Evolutionary conservation across 2,888 invertebrate genomes (phyloP), one percentile per base, ranked within the genome.

Genomic region (Xiphydria camelus): DNA sequence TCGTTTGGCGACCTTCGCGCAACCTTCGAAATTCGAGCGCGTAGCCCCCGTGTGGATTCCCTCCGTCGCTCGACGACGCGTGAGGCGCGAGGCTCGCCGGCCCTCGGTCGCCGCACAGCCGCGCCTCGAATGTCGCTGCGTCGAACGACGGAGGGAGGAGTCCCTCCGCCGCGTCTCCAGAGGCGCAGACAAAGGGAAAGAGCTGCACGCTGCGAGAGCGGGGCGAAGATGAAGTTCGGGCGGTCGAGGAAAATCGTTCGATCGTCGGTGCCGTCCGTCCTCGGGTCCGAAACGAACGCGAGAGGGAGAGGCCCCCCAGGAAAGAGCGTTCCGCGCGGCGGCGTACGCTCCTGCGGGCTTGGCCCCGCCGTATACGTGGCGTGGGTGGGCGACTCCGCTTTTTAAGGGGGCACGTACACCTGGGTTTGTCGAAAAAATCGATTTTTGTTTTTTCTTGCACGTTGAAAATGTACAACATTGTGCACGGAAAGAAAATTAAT

Each of bases 241-340:
- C n/a, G n/a, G n/a, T 68, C 64, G 73, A 69, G 73, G 73, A 73
- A 73, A 73, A 73, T 73, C 72, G 66, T 61, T 64, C 72, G 73
- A 73, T 73, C 73, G 73, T 73, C 73, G n/a, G 71, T 73, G 69
- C 68, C 69, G 70, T 72, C 69, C 70, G 71, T 68, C 70, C 66
- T 69, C 70, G 66, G 67, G 69, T 68, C 70, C 70, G 69, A 70
- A 67, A 69, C 66, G 62, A 67, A 64, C 55, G 62, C 49, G 62
- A 51, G 51, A 17, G 43, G 43, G 50, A 22, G 50, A 41, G 51
- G 4, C 10, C 15, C 9, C n/a, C n/a, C n/a, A 41, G 25, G 51
- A 18, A 45, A 49, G 47, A 49, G 55, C 49, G 54, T 53, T 51
- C 52, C 47, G 44, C 55, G 54, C 41, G 47, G 48, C 31, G 53